Evolutionary conservation across 2,113 vertebrate species (phyloP).

Genomic region (Brachyistius frenatus): DNA sequence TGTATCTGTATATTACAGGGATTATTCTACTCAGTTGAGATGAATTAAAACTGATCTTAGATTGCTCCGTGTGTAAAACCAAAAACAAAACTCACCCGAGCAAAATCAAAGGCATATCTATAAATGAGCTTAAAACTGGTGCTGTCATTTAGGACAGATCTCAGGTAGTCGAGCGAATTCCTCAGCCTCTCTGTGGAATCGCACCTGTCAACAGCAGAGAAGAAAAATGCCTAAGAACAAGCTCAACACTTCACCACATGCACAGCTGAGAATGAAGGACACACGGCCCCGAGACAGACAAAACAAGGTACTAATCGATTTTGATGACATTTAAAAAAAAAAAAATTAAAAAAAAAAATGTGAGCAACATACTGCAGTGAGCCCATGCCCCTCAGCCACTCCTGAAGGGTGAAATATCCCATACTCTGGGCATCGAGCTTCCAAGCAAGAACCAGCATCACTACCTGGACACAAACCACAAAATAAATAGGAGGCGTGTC

Average conservation of each 20-base stretch:
- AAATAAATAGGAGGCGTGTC: neutral
- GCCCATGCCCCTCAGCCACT: constrained; percentile 99
- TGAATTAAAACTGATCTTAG: constrained; percentile 3
- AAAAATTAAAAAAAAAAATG: neutral
- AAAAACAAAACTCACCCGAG: constrained; percentile 91
- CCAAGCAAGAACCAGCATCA: constrained; percentile 99
- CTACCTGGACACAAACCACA: constrained; percentile 87
- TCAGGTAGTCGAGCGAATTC: constrained; percentile 97
- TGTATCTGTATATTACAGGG: neutral
- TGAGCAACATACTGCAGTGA: constrained; percentile 92
- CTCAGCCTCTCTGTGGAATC: constrained; percentile 97
- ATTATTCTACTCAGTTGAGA: constrained; percentile 6
- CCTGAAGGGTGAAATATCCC: constrained; percentile 99
- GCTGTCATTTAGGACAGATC: constrained; percentile 96
- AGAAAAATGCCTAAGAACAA: constrained; percentile 56
- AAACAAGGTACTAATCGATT: neutral
- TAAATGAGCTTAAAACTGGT: constrained; percentile 99
- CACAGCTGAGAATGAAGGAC: neutral
- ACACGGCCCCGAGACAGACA: constrained; percentile 1
- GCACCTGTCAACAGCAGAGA: constrained; percentile 86
- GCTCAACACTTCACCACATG: neutral
- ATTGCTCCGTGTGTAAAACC: neutral
- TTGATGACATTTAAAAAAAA: constrained; percentile 3
- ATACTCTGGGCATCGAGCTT: constrained; percentile 99
- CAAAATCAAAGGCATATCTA: constrained; percentile 99